phyloP scores from a whole-genome alignment of 2,888 invertebrate genomes.

The Ceriagrion tenellum region DNA sequence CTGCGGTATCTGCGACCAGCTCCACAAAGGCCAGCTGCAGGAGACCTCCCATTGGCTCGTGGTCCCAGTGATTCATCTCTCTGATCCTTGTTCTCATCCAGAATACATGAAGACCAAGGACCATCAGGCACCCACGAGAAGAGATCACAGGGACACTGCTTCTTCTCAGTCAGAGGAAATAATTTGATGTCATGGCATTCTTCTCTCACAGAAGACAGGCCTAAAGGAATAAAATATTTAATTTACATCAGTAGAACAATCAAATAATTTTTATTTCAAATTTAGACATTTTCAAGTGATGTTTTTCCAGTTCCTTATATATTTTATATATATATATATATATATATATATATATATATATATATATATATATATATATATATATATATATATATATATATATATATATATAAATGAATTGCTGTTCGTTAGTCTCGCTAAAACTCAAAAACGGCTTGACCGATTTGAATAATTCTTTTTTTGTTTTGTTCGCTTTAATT shows the following conservation, averaged over 20 bases:
- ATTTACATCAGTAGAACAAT: background rate
- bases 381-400: no score
- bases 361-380: no score
- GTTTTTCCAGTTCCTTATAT: no score
- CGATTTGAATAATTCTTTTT: no score
- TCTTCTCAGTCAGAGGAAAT: constrained; percentile 74
- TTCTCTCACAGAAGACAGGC: constrained; percentile 73
- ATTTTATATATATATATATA: no score
- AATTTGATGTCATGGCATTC: constrained; percentile 73
- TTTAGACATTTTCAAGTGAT: no score
- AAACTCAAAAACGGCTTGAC: no score
- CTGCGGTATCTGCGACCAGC: constrained; percentile 75
- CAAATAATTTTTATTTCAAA: no score
- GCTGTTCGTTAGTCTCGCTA: no score
- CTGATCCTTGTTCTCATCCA: constrained; percentile 69
- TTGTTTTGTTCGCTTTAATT: no score
- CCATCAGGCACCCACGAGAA: constrained; percentile 74
- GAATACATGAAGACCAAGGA: constrained; percentile 75
- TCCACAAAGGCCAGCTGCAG: constrained; percentile 74
- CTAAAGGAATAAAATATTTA: constrained; percentile 71
- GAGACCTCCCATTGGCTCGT: constrained; percentile 72
- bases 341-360: no score
- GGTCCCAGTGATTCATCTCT: constrained; percentile 68
- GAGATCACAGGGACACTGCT: constrained; percentile 75
- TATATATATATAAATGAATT: no score